phyloP scores from a whole-genome alignment of 2,888 invertebrate genomes.

The Globia sparganii region DNA sequence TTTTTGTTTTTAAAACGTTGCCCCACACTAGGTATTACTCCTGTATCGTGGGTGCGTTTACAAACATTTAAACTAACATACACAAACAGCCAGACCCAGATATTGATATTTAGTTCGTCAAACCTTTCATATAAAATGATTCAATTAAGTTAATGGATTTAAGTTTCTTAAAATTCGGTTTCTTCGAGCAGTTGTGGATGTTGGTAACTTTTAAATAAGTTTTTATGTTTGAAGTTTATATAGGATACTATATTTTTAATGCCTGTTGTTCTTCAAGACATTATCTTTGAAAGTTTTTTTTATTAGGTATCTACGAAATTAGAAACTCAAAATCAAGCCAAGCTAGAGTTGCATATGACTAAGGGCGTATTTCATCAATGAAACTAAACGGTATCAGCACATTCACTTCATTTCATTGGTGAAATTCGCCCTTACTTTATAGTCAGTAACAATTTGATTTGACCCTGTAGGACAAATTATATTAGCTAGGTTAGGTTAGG shows the following conservation, averaged over 20 bases:
- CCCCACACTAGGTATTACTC: too few species aligned
- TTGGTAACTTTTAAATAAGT: conserved; percentile 46
- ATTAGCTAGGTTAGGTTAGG: too few species aligned
- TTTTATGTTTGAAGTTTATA: conserved; percentile 62
- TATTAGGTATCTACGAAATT: conserved; percentile 27
- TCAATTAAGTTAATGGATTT: conserved; percentile 22
- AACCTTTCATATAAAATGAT: conserved; percentile 46
- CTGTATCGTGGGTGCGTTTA: too few species aligned
- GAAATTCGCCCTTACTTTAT: background rate
- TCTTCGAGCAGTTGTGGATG: conserved; percentile 55
- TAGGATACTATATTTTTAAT: conserved; percentile 50
- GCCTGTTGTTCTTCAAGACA: conserved; percentile 45
- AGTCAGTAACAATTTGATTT: background rate
- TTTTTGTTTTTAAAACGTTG: too few species aligned
- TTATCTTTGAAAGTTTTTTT: conserved; percentile 46
- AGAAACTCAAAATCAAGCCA: conserved; percentile 1
- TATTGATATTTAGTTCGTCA: conserved; percentile 42
- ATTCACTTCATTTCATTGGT: background rate
- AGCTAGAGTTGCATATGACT: background rate
- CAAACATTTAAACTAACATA: too few species aligned
- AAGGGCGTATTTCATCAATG: background rate
- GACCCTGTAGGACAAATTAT: too few species aligned
- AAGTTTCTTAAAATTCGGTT: background rate
- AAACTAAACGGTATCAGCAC: background rate
- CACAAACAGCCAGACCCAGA: too few species aligned